Conservation (phyloP, 1,140 invertebrate species). For the Drosophila ercepeae region DNA sequence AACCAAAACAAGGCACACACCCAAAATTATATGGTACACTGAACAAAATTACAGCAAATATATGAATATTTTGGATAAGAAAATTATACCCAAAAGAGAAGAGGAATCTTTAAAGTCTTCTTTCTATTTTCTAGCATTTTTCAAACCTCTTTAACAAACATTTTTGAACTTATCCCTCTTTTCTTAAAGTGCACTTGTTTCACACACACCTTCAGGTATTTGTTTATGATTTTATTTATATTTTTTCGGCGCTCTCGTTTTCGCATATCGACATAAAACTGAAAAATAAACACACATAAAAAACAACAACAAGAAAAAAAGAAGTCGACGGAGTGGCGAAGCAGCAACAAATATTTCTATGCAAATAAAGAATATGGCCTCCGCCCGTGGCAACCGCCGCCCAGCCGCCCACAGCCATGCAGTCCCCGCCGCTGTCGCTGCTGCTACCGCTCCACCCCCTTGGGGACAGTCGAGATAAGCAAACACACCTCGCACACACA, state of each 20-base stretch:
- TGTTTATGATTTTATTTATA: slow-evolving; percentile 71
- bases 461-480: slow-evolving; percentile 47
- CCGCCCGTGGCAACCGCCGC: slow-evolving; percentile 13
- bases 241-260: slow-evolving; percentile 70
- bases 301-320: slow-evolving; percentile 55
- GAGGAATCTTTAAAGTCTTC: too few relatives aligned
- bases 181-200: slow-evolving; percentile 6
- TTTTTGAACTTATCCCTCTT: slow-evolving; percentile 3
- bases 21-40: slow-evolving; percentile 6
- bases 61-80: background rate
- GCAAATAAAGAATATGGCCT: slow-evolving; percentile 74
- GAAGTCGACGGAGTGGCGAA: slow-evolving; percentile 3
- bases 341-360: slow-evolving; percentile 69
- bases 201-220: slow-evolving; percentile 11
- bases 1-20: slow-evolving; percentile 34
- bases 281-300: slow-evolving; percentile 76
- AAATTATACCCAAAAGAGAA: too few relatives aligned
- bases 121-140: too few relatives aligned
- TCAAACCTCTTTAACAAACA: too few relatives aligned
- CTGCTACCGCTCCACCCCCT: background rate
- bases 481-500: slow-evolving; percentile 42
- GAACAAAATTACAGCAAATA: slow-evolving; percentile 1
- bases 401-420: background rate
- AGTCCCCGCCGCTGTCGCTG: background rate
- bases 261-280: slow-evolving; percentile 78